These are phyloP conservation scores for Clarias macrocephalus DNA, from an alignment of 2,113 vertebrate genomes.

Conservation along the genomic window DNA sequence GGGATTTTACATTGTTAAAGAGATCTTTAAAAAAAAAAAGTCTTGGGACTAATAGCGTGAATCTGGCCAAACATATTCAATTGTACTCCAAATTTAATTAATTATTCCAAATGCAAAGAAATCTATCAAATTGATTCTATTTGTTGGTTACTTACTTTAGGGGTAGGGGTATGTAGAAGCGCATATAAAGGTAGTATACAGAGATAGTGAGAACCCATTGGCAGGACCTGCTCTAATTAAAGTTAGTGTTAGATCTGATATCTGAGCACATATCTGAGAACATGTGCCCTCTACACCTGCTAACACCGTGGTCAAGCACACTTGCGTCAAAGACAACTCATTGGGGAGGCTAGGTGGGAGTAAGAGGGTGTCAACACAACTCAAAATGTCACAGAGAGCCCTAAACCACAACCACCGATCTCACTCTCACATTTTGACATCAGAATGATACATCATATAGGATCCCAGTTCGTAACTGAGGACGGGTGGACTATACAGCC, in stretches of 20 bases:
- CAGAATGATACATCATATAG: background rate
- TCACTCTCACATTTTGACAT: slow-evolving; percentile 45
- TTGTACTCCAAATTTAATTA: background rate
- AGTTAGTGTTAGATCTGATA: background rate
- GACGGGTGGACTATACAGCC: slow-evolving; percentile 17
- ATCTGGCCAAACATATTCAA: background rate
- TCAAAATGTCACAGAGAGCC: slow-evolving; percentile 41
- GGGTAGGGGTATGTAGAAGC: background rate
- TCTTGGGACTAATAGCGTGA: background rate
- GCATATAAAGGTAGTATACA: background rate
- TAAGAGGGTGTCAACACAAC: slow-evolving; percentile 21
- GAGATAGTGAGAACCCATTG: background rate
- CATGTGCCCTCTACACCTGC: background rate
- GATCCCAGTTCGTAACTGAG: background rate
- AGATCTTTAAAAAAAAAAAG: background rate
- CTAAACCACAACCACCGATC: slow-evolving; percentile 29
- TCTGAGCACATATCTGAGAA: background rate
- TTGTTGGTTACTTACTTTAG: background rate
- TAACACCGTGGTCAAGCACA: slow-evolving; percentile 41
- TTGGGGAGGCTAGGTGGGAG: background rate
- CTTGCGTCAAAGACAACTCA: slow-evolving; percentile 30
- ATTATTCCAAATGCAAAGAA: background rate
- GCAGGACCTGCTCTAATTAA: background rate
- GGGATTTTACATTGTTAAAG: too few relatives aligned
- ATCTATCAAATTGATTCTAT: background rate